A percentile compares a stretch with the other conserved stretches of the same genome.
Evolutionary conservation across 2,888 invertebrate species (phyloP).

Genomic region (Dolichopus griseipennis): DNA sequence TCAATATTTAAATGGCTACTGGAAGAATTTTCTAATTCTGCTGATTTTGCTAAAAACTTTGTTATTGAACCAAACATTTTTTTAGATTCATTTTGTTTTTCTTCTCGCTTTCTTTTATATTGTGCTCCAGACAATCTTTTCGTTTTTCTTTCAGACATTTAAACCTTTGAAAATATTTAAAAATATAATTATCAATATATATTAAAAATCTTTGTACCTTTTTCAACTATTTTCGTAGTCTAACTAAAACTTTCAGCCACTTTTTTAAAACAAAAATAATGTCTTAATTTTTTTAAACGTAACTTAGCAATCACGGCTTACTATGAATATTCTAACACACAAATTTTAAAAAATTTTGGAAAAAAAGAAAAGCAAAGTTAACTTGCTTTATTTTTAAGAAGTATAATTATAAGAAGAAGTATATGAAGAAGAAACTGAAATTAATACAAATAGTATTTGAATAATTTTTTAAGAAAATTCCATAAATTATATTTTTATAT

Average conservation of each 20-base stretch:
- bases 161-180: background rate
- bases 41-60: constrained; percentile 7
- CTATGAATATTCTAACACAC: constrained; percentile 6
- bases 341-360: background rate
- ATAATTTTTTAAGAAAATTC: constrained; percentile 2
- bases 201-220: constrained; percentile 9
- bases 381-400: constrained; percentile 1
- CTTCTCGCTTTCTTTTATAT: constrained; percentile 9
- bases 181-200: background rate
- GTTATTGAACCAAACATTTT: constrained; percentile 7
- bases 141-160: constrained; percentile 7
- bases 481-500: constrained; percentile 1
- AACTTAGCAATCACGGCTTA: constrained; percentile 1
- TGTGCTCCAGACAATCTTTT: constrained; percentile 5
- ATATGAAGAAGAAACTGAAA: background rate
- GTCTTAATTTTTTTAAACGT: too few species aligned
- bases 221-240: constrained; percentile 3
- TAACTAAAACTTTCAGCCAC: background rate
- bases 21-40: constrained; percentile 8
- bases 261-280: constrained; percentile 2
- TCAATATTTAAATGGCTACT: constrained; percentile 7
- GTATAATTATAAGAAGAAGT: constrained; percentile 3
- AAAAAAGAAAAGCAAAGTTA: background rate
- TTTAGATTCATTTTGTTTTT: constrained; percentile 3
- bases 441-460: background rate